Percentiles rank a stretch among this genome's conserved stretches.
Evolutionary conservation across 1,140 invertebrate species (phyloP).

Genomic region (Drosophila nebulosa): DNA sequence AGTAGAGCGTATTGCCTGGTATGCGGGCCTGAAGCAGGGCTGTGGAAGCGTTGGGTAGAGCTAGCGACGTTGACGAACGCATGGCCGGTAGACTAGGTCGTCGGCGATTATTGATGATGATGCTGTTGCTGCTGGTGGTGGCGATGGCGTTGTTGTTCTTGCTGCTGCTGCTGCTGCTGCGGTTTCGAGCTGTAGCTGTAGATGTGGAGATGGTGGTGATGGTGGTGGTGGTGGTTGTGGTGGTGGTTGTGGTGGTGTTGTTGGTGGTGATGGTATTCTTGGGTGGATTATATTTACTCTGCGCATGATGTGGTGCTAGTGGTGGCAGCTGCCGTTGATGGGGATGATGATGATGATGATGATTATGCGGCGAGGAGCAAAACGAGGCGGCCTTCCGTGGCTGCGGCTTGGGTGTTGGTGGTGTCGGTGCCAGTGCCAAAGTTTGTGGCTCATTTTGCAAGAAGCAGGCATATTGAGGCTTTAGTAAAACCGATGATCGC

Average conservation of each 20-base stretch:
- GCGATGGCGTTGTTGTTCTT: background rate
- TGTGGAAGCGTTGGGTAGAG: constrained; percentile 62
- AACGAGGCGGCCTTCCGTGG: constrained; percentile 61
- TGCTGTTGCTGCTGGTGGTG: background rate
- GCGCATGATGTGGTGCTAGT: constrained; percentile 3
- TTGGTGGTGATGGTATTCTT: background rate
- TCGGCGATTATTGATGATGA: constrained; percentile 33
- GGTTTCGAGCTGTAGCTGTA: constrained; percentile 10
- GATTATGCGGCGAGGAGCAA: background rate
- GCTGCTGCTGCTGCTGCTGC: constrained; percentile 7
- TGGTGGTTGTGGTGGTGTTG: too few relatives aligned
- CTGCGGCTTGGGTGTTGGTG: constrained; percentile 1
- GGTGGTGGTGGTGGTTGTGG: too few relatives aligned
- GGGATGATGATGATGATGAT: background rate
- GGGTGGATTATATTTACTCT: constrained; percentile 36
- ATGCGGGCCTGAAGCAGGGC: constrained; percentile 72
- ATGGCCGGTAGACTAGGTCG: constrained; percentile 49
- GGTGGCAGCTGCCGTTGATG: constrained; percentile 10
- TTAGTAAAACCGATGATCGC: constrained; percentile 54
- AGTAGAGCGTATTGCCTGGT: constrained; percentile 77
- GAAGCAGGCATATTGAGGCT: constrained; percentile 76
- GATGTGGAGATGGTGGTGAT: constrained; percentile 7
- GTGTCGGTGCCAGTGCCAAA: background rate
- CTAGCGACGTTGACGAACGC: constrained; percentile 49
- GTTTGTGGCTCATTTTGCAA: constrained; percentile 50